phyloP scores from a whole-genome alignment of 2,113 vertebrate genomes.

The Leptobrachium ailaonicum region DNA sequence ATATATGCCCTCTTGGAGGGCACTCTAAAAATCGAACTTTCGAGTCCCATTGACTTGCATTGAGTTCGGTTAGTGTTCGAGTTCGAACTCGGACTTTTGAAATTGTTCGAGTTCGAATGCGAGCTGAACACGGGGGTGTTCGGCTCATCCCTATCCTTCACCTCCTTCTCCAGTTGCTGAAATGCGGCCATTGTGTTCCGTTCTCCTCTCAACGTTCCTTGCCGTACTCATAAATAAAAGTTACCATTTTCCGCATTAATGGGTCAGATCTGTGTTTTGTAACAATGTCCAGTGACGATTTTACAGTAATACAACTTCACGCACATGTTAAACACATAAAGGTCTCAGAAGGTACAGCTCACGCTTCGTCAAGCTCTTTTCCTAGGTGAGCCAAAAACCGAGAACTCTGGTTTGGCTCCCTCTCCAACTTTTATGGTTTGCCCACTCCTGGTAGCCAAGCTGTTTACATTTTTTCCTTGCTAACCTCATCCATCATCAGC shows the following conservation, averaged over 20 bases:
- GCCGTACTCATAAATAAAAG: too few relatives aligned
- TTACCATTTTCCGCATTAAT: neutral
- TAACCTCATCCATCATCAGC: slow-evolving; percentile 46
- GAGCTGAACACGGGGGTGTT: too few relatives aligned
- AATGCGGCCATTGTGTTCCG: too few relatives aligned
- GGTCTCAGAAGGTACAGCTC: slow-evolving; percentile 22
- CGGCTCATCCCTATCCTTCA: too few relatives aligned
- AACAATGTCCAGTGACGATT: slow-evolving; percentile 18
- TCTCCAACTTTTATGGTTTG: slow-evolving; percentile 30
- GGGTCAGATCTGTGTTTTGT: neutral
- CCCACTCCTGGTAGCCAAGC: slow-evolving; percentile 32
- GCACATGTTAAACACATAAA: slow-evolving; percentile 34
- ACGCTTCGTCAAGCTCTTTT: slow-evolving; percentile 14
- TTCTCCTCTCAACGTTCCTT: too few relatives aligned
- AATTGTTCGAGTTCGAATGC: too few relatives aligned
- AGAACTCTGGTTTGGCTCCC: slow-evolving; percentile 35
- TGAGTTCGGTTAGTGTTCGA: too few relatives aligned
- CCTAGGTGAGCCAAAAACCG: slow-evolving; percentile 16
- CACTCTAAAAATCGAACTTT: too few relatives aligned
- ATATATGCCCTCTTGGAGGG: too few relatives aligned
- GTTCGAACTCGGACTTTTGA: too few relatives aligned
- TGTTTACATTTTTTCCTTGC: slow-evolving; percentile 28
- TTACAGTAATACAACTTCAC: slow-evolving; percentile 24
- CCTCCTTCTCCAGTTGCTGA: too few relatives aligned
- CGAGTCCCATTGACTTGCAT: too few relatives aligned